Base-by-base conservation (phyloP, 2,888 invertebrate species). In the Rhyacophila evoluta region DNA sequence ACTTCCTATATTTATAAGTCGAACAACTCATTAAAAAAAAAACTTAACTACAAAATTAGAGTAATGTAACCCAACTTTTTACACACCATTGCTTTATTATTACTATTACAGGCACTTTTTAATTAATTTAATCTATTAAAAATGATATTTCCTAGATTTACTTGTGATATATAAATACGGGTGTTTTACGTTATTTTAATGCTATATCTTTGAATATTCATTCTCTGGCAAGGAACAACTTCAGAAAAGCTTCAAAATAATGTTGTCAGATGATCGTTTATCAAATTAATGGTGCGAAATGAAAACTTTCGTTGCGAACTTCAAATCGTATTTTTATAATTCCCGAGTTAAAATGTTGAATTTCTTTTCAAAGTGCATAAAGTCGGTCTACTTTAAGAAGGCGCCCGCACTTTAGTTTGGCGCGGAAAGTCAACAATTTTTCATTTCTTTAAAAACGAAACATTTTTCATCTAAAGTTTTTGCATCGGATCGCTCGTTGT, bases 401-500 rank as follows among this genome's bases (percentile, higher is more conserved):
- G 10, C 19, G 19, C 19, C 55, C 10, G 19, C 19, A 2, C 19
- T 55, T 55, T 55, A 55, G 55, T 19, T 55, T 12, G 8, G 19
- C 15, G 19, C 15, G 15, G 19, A 12, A 10, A 55, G 55, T 55
- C 55, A 55, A 25, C 55, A 55, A 73, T 55, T 74, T 74, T 67
- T 55, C 19, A 33, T 33, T 15, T 29, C 74, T 12, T 74, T 68
- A 74, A 68, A 74, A 28, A 55, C 55, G 74, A 68, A 33, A 55
- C 67, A 39, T 74, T 67, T 74, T 55, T 67, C 29, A 67, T 36
- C 19, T 27, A 19, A 75, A 75, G 67, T 76, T 76, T 76, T 27
- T 41, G 71, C 38, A 76, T 39, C 71, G 55, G 71, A 68, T 77
- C 72, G 71, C 33, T 77, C 72, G 72, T 33, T 67, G 73, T 77